Evolutionary conservation across 2,113 vertebrate species (phyloP).

Genomic region (Anhinga anhinga): DNA sequence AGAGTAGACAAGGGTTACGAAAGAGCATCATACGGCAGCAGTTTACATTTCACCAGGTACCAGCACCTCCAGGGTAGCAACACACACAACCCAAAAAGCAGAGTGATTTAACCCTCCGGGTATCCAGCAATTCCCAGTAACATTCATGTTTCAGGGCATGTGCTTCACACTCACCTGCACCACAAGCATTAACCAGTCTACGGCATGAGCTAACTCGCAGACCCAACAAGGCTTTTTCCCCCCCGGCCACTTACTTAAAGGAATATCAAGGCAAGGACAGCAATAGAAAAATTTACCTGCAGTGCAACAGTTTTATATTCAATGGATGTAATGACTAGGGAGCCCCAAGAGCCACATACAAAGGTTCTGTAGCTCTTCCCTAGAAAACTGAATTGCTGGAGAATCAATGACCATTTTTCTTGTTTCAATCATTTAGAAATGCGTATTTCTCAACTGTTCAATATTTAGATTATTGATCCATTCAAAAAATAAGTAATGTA

Average conservation of each 20-base stretch:
- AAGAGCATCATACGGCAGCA: neutral
- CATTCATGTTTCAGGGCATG: neutral
- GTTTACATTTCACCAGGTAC: neutral
- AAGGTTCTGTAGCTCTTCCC: neutral
- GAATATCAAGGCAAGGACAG: neutral
- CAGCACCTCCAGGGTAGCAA: neutral
- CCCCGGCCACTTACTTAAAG: neutral
- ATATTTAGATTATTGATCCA: conserved; percentile 18
- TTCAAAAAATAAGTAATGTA: neutral
- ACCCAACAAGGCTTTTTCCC: neutral
- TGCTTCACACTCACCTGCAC: neutral
- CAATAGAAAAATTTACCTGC: conserved; percentile 7
- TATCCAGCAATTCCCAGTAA: neutral
- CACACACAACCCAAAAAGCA: neutral
- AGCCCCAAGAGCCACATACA: conserved; percentile 14
- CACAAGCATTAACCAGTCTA: neutral
- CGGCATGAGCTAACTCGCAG: neutral
- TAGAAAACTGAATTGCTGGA: neutral
- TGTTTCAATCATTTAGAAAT: conserved; percentile 18
- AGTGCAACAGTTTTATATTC: conserved; percentile 51
- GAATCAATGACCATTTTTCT: conserved; percentile 30
- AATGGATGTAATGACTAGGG: neutral
- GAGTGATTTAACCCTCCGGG: neutral
- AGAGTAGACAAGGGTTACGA: neutral
- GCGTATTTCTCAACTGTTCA: neutral